A percentile compares a stretch with the other conserved stretches of the same genome.
These are phyloP conservation scores for Gerris lacustris DNA, from an alignment of 2,888 invertebrate genomes.

Conservation along the genomic window DNA sequence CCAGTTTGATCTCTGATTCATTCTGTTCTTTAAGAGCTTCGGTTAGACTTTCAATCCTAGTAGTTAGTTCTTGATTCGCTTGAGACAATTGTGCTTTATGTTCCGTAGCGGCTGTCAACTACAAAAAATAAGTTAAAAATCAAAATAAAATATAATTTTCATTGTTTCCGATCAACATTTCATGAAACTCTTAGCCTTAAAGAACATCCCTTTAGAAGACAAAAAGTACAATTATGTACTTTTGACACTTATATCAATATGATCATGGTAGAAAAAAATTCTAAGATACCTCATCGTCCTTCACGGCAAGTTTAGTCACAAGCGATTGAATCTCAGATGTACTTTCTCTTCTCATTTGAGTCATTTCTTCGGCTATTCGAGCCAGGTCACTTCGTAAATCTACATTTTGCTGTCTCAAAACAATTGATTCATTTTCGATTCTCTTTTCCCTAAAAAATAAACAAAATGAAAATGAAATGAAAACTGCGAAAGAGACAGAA, in stretches of 20 bases:
- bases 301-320: constrained; percentile 66
- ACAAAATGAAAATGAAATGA: constrained; percentile 7
- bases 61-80: constrained; percentile 50
- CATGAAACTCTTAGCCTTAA: too few relatives aligned
- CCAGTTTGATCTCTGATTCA: constrained; percentile 54
- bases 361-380: constrained; percentile 62
- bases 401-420: constrained; percentile 65
- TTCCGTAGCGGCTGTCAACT: constrained; percentile 55
- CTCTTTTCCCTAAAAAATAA: constrained; percentile 51
- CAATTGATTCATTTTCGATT: constrained; percentile 65
- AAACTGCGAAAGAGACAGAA: neutral
- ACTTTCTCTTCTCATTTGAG: constrained; percentile 62
- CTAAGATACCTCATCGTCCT: constrained; percentile 53
- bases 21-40: constrained; percentile 60
- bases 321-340: constrained; percentile 48
- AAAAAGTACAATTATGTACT: too few relatives aligned
- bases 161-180: too few relatives aligned
- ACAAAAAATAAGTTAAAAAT: constrained; percentile 15
- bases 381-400: constrained; percentile 66
- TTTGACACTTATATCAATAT: too few relatives aligned
- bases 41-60: constrained; percentile 54
- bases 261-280: too few relatives aligned
- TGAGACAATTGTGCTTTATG: constrained; percentile 56
- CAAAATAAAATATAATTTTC: neutral
- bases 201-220: too few relatives aligned